Evolutionary conservation across 2,888 invertebrate genomes (phyloP).

Genomic region (Netelia melanura): DNA sequence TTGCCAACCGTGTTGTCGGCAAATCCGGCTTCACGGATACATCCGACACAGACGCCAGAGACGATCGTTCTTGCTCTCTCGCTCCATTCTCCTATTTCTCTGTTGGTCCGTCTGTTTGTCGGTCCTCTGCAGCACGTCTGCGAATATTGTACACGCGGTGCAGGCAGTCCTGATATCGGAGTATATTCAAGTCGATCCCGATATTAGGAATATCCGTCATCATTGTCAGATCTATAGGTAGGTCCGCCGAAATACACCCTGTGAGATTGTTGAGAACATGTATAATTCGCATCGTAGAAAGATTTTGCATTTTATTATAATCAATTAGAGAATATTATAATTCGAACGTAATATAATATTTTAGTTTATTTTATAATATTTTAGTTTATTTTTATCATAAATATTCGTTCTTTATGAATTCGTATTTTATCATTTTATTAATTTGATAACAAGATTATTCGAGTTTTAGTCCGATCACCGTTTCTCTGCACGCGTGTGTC

Average conservation of each 20-base stretch:
- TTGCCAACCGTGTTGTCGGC: conserved; percentile 74
- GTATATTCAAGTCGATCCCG: neutral
- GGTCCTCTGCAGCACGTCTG: conserved; percentile 5
- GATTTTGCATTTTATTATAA: too few species aligned
- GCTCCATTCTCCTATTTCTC: neutral
- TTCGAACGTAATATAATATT: too few species aligned
- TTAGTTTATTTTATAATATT: too few species aligned
- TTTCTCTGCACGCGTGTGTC: too few species aligned
- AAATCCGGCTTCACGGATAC: conserved; percentile 74
- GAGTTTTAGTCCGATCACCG: too few species aligned
- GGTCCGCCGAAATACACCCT: neutral
- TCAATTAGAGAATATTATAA: too few species aligned
- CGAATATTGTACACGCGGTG: conserved; percentile 2
- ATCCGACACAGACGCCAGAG: conserved; percentile 63
- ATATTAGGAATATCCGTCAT: neutral
- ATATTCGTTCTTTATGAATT: too few species aligned
- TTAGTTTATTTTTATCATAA: too few species aligned
- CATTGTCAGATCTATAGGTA: neutral
- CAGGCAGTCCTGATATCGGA: neutral
- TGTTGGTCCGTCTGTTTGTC: conserved; percentile 23
- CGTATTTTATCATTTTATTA: too few species aligned
- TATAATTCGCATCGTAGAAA: too few species aligned
- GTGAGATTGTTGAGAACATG: too few species aligned
- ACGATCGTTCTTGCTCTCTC: conserved; percentile 27
- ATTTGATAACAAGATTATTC: too few species aligned